Percentiles rank a stretch among this genome's conserved stretches.
Conservation (phyloP, 2,888 invertebrate species). For the Chydorus sphaericus region DNA sequence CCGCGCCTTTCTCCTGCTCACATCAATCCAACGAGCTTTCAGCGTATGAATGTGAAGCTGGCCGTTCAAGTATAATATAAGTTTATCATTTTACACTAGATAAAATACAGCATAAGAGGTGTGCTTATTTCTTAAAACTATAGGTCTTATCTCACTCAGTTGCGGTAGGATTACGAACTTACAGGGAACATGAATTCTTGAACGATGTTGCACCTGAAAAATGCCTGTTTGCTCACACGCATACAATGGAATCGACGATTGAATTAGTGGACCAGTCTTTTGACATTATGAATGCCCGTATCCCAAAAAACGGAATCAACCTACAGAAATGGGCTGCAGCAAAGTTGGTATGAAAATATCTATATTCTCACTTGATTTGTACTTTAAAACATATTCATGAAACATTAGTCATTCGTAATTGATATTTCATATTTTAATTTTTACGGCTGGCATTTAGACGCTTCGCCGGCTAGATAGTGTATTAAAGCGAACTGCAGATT, state of each 20-base stretch:
- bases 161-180: neutral
- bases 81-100: neutral
- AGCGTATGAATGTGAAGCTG: neutral
- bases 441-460: too few relatives aligned
- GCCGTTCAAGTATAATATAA: neutral
- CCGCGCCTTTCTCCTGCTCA: neutral
- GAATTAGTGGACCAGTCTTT: slow-evolving; percentile 3
- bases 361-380: neutral
- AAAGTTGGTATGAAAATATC: neutral
- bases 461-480: neutral
- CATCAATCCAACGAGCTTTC: neutral
- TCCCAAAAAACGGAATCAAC: neutral
- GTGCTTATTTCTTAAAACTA: neutral
- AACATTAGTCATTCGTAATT: neutral
- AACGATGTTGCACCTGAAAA: neutral
- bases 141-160: neutral
- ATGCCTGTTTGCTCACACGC: neutral
- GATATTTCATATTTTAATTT: neutral
- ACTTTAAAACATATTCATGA: neutral
- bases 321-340: neutral
- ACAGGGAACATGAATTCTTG: neutral
- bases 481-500: neutral
- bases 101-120: neutral
- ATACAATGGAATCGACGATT: neutral
- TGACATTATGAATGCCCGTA: neutral